Base-by-base conservation (phyloP, 2,888 invertebrate species). In the Sminthurinus aureus region DNA sequence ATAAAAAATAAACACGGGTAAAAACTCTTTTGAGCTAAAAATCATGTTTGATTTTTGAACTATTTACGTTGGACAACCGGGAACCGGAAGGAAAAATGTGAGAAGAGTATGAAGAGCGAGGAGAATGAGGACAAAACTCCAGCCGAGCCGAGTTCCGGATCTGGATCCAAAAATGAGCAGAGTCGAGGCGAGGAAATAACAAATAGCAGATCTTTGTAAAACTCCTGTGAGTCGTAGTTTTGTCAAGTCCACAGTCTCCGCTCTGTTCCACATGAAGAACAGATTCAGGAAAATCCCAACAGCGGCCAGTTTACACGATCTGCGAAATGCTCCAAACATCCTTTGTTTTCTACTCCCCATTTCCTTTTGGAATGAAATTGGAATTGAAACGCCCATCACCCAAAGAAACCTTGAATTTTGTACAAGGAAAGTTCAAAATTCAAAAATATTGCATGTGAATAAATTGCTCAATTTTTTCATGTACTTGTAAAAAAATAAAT, bases 51-150 rank as follows among this genome's bases (percentile, higher is more conserved):
- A n/a, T 3, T n/a, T 13, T n/a, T 64, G 13, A n/a, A 1, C 9
- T n/a, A 64, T n/a, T 64, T n/a, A 64, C 64, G 64, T 64, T 64
- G 64, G 64, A n/a, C 64, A 64, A 18, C 64, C 64, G n/a, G 64
- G 64, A n/a, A 64, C 64, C n/a, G 64, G 64, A 18, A 64, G n/a
- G 64, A 18, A n/a, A 9, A 64, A 64, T 18, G 64, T 64, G 64
- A 64, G 64, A 64, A 1, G 9, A 13, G 15, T 18, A n/a, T 64
- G 64, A 13, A 64, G 3, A n/a, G 64, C n/a, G 64, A 64, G 64
- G n/a, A 13, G n/a, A n/a, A 64, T 2, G 13, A 64, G 64, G n/a
- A 64, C n/a, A 9, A 64, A 13, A 13, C 13, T 13, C 64, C 64
- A 18, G 2, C 64, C 64, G 2, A 13, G 9, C 64, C 64, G n/a